Base-by-base conservation (phyloP, 2,113 vertebrate genomes). In the Protobothrops flavoviridis region DNA sequence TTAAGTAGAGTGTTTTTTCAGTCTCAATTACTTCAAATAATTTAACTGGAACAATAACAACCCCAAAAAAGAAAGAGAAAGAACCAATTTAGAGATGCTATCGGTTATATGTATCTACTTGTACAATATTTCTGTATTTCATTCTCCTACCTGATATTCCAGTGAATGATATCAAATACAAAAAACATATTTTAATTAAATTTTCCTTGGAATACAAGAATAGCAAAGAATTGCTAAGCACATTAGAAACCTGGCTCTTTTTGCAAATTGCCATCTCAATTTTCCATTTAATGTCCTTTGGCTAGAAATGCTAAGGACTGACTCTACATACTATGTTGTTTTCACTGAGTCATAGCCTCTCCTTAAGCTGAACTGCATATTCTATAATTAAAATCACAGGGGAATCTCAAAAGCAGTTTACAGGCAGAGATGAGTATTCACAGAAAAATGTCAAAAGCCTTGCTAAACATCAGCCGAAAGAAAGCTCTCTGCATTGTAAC, bases 1-100 rank as follows among this genome's bases (percentile, higher is more conserved):
- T 98, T 98, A 99, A 98, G 98, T 99, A 99, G 87, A 99, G 98
- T 20, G 99, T 99, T 98, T 99, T 98, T 97, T 99, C 99, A 4
- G 99, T 99, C 98, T 99, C 99, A 90, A 99, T 99, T 95, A 99
- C 99, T 97, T 99, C 99, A 96, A 99, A 99, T 95, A 99, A 98
- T 95, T 99, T 99, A 96, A 99, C 99, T 99, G 94, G 91, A 95
- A 95, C 74, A 81, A 39, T 81, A 81, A 81, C 17, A 8, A 81
- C 15, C 33, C 3, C 21, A 39, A 56, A 17, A 56, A 39, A 95
- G 95, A 88, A 39, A 89, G 92, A n/a, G 61, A 64, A 43, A 92
- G 43, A 21, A 94, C 94, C 93, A 43, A 94, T 85, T 94, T 48
- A 95, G 69, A 90, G 89, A 87, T 92, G 93, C 7, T 24, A 88